Conservation (phyloP, 2,797 vertebrate species). For the Falco cherrug region DNA sequence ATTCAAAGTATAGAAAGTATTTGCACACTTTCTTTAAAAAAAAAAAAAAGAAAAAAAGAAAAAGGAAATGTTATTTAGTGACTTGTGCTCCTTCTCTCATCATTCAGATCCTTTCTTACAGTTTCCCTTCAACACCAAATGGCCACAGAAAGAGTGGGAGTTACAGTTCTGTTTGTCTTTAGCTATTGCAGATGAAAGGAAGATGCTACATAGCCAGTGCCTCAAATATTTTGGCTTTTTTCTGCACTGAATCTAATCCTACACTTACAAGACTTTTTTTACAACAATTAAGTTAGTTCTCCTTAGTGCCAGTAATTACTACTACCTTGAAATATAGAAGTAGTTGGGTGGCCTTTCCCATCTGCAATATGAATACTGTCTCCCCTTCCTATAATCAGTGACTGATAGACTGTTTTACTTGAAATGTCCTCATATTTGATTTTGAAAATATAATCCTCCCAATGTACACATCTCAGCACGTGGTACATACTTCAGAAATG, state of each 20-base stretch:
- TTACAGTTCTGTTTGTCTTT: not conserved
- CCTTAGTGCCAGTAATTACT: not conserved
- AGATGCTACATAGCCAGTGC: not conserved
- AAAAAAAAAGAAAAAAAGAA: rapidly evolving
- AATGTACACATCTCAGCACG: not conserved
- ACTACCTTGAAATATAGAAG: not conserved
- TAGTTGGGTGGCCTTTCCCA: not conserved
- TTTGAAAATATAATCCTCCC: not conserved
- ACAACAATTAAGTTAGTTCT: not conserved
- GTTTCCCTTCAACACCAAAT: not conserved
- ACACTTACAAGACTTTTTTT: not conserved
- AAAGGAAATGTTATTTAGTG: not conserved
- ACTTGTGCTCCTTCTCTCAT: not conserved
- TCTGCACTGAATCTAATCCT: not conserved
- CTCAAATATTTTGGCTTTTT: not conserved
- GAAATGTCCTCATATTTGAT: not conserved
- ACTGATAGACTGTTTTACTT: not conserved
- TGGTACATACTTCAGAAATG: not conserved
- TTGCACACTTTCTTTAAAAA: not conserved
- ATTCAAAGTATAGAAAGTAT: not conserved
- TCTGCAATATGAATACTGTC: not conserved
- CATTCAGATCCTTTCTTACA: not conserved
- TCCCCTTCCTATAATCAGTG: not conserved
- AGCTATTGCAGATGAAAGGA: not conserved
- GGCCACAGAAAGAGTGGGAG: not conserved